A percentile compares a stretch with the other conserved stretches of the same genome.
Evolutionary conservation across 23 tunicate species (phyloP).

Genomic region (Styela clava): DNA sequence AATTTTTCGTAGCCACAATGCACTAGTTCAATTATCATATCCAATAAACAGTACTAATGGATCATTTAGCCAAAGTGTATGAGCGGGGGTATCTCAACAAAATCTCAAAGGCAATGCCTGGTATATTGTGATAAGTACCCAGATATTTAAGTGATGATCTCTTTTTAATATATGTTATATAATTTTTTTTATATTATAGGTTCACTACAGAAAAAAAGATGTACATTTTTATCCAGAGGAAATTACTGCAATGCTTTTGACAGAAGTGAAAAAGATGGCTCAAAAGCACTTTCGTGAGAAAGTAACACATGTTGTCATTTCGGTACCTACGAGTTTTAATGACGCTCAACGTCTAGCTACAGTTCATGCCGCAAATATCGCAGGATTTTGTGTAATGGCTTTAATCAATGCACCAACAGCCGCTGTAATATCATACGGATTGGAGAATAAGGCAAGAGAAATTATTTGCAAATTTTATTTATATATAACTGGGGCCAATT

Average conservation of each 20-base stretch:
- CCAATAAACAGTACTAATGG: too few relatives aligned
- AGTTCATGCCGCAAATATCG: neutral
- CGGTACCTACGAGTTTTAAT: neutral
- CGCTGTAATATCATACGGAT: neutral
- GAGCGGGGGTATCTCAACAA: too few relatives aligned
- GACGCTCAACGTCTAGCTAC: neutral
- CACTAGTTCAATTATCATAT: too few relatives aligned
- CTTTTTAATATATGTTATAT: too few relatives aligned
- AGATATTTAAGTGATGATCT: too few relatives aligned
- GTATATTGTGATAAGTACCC: too few relatives aligned
- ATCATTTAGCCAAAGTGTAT: too few relatives aligned
- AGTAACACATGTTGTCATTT: neutral
- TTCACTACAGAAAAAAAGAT: neutral
- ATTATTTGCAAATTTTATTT: too few relatives aligned
- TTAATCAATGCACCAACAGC: neutral
- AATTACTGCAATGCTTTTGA: neutral
- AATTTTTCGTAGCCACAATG: too few relatives aligned
- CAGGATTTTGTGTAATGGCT: neutral
- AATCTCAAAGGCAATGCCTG: too few relatives aligned
- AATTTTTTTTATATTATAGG: neutral
- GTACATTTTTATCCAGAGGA: neutral
- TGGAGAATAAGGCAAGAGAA: neutral
- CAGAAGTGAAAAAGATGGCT: neutral
- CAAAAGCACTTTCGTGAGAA: neutral
- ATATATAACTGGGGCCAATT: too few relatives aligned